Conservation (phyloP, 2,888 invertebrate species). For the Zelleria hepariella region DNA sequence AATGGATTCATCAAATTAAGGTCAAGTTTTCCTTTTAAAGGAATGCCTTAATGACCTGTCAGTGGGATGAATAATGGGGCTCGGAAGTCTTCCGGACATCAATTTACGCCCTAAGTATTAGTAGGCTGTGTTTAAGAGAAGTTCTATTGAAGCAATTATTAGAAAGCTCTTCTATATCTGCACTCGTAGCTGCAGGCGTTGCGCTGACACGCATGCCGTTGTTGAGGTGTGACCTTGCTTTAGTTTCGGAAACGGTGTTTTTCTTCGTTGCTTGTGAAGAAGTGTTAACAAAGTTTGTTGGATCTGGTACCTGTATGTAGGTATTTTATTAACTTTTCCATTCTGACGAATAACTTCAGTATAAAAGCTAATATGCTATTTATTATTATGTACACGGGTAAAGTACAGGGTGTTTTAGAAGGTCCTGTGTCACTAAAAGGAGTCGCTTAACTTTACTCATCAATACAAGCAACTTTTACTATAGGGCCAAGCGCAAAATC, state of each 20-base stretch:
- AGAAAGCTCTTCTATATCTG: slow-evolving; percentile 25
- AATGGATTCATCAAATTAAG: slow-evolving; percentile 13
- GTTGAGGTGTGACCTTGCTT: neutral
- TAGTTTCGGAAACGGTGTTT: neutral
- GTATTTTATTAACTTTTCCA: too few relatives aligned
- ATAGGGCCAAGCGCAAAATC: too few relatives aligned
- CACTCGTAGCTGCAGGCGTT: neutral
- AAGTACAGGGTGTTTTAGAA: too few relatives aligned
- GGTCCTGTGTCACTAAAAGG: too few relatives aligned
- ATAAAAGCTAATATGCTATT: too few relatives aligned
- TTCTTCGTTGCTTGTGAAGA: too few relatives aligned
- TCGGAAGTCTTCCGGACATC: slow-evolving; percentile 13
- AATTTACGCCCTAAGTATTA: slow-evolving; percentile 16
- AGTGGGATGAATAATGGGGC: slow-evolving; percentile 25
- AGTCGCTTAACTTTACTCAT: too few relatives aligned
- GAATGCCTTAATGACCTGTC: slow-evolving; percentile 27
- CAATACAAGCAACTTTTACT: too few relatives aligned
- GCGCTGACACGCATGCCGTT: neutral
- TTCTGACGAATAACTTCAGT: too few relatives aligned
- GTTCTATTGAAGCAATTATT: slow-evolving; percentile 18
- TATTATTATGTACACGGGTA: too few relatives aligned
- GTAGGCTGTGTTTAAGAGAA: slow-evolving; percentile 3
- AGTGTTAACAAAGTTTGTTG: too few relatives aligned
- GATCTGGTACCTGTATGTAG: too few relatives aligned
- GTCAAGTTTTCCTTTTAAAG: slow-evolving; percentile 24